A percentile compares a stretch with the other conserved stretches of the same genome.
These are phyloP conservation scores for Sinopyrophorus schimmeli DNA, from an alignment of 2,888 invertebrate genomes.

Conservation along the genomic window DNA sequence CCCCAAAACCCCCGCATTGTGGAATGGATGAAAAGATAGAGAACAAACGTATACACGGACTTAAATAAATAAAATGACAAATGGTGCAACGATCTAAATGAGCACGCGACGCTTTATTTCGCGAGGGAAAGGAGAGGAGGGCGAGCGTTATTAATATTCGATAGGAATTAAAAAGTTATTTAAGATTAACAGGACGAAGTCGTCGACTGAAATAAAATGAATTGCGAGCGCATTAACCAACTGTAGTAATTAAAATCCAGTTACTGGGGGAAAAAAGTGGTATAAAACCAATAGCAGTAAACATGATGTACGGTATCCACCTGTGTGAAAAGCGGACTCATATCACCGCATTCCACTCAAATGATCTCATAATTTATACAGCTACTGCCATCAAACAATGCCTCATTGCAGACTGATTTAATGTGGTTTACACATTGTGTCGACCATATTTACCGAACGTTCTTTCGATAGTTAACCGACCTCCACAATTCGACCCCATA, in stretches of 20 bases:
- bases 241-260: slow-evolving; percentile 28
- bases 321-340: slow-evolving; percentile 44
- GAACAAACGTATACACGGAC: slow-evolving; percentile 22
- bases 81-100: slow-evolving; percentile 11
- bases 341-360: slow-evolving; percentile 48
- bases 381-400: slow-evolving; percentile 50
- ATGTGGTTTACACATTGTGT: slow-evolving; percentile 42
- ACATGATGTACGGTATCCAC: slow-evolving; percentile 47
- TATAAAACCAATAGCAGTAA: slow-evolving; percentile 36
- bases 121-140: no score
- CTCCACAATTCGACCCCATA: background rate
- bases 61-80: slow-evolving; percentile 28
- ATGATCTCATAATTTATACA: slow-evolving; percentile 50
- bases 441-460: slow-evolving; percentile 28
- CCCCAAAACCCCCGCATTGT: slow-evolving; percentile 23
- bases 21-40: slow-evolving; percentile 27
- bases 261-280: slow-evolving; percentile 26
- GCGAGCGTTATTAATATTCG: no score
- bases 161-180: no score
- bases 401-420: slow-evolving; percentile 53
- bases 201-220: slow-evolving; percentile 7
- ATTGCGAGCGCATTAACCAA: slow-evolving; percentile 19
- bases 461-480: slow-evolving; percentile 12
- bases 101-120: no score
- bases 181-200: background rate